phyloP scores from a whole-genome alignment of 2,888 invertebrate genomes.

The Pharmacophagus antenor region DNA sequence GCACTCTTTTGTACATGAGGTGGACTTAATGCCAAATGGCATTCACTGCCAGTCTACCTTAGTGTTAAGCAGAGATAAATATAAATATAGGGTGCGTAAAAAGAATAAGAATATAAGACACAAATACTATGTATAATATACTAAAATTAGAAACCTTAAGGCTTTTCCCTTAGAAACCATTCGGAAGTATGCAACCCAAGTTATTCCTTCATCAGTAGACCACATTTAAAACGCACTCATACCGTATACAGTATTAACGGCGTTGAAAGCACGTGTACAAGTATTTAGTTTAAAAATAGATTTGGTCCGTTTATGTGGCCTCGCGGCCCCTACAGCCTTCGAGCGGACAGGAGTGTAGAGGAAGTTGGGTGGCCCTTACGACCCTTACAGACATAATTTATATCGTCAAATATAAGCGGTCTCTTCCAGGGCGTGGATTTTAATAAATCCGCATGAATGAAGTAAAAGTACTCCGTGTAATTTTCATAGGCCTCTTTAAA shows the following conservation, averaged over 20 bases:
- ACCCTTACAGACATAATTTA: constrained; percentile 38
- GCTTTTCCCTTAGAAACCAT: constrained; percentile 9
- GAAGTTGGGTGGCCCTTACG: constrained; percentile 26
- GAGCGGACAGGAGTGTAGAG: constrained; percentile 10
- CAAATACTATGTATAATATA: no score
- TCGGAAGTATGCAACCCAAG: constrained; percentile 20
- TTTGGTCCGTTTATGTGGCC: constrained; percentile 34
- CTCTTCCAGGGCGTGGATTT: constrained; percentile 33
- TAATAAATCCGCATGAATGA: constrained; percentile 36
- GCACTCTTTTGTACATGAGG: no score
- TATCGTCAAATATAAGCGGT: constrained; percentile 35
- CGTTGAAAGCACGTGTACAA: constrained; percentile 30
- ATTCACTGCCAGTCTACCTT: no score
- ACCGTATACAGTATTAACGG: constrained; percentile 30
- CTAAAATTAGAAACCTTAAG: background rate
- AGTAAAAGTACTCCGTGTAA: constrained; percentile 28
- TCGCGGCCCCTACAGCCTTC: constrained; percentile 27
- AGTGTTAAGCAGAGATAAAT: no score
- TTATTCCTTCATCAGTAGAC: constrained; percentile 22
- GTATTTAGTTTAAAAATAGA: constrained; percentile 39
- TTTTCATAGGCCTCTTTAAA: constrained; percentile 30
- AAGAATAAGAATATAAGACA: no score
- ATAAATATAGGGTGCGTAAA: no score
- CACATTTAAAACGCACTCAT: constrained; percentile 20
- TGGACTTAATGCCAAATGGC: no score